Base-by-base conservation (phyloP, 2,113 vertebrate species). In the Brachypodius melanocephalos region DNA sequence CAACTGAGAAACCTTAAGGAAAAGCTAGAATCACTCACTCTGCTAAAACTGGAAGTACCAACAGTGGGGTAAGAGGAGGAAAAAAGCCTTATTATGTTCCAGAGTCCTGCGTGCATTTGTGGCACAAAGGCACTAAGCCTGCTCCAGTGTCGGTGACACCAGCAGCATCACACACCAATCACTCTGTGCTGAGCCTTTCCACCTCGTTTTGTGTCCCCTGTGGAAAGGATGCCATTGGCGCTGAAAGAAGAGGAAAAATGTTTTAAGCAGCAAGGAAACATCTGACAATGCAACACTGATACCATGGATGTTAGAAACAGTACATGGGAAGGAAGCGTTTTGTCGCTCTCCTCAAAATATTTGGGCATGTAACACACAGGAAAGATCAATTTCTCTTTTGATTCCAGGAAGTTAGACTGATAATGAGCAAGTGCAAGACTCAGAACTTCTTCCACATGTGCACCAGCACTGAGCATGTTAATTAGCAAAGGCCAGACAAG, bases 141-240 rank as follows among this genome's bases (percentile, higher is more conserved):
- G 54, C n/a, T 49, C n/a, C 2, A 2, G 36, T 4, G 4, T 21
- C 24, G 3, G 22, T 2, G 4, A 29, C 32, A 36, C 9, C 1
- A 0, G 34, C 29, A 58, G 12, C 7, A 3, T 22, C 5, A 0
- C 5, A 21, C 21, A 43, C 36, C 36, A 65, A 3, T 9, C 0
- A 0, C 40, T 29, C 79, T 14, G 15, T 14, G 24, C 32, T 48
- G 31, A 74, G 24, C 65, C 34, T 62, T 1, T 1, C 14, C 1
- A 3, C 10, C 38, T 24, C 1, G 2, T 63, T 67, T 51, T 81
- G 57, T 11, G 7, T 45, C 12, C 17, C 15, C 24, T 62, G 28
- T 1, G 2, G 29, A 83, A 85, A 83, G 24, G 57, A 19, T 54
- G 24, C 15, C 17, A 32, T 17, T 28, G 29, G 26, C 3, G 3